Evolutionary conservation across 2,113 vertebrate genomes (phyloP).

Genomic region (Caranx melampygus): DNA sequence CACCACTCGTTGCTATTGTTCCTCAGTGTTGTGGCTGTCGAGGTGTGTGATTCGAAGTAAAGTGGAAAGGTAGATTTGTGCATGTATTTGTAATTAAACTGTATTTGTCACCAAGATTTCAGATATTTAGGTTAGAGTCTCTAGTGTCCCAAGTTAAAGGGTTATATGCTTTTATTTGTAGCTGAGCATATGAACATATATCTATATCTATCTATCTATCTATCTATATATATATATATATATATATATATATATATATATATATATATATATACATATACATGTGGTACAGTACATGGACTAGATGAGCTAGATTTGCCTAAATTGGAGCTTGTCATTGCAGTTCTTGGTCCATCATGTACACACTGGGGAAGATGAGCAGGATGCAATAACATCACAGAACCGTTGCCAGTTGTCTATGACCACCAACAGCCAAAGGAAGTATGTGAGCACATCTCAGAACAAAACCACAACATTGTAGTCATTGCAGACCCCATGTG

Average conservation of each 20-base stretch:
- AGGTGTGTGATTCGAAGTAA: conserved; percentile 21
- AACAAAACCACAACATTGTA: conserved; percentile 50
- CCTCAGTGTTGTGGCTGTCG: conserved; percentile 25
- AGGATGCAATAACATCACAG: conserved; percentile 36
- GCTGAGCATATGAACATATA: not conserved
- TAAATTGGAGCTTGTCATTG: not conserved
- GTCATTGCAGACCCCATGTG: conserved; percentile 63
- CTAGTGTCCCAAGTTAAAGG: not conserved
- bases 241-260: not conserved
- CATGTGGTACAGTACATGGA: not conserved
- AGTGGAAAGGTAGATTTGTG: conserved; percentile 18
- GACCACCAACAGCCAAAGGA: conserved; percentile 60
- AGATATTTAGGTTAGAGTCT: not conserved
- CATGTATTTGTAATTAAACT: conserved; percentile 5
- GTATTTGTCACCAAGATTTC: conserved; percentile 16
- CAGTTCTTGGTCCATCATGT: not conserved
- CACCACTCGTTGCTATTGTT: conserved; percentile 47
- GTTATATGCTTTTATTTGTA: conserved; percentile 1
- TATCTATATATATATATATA: not conserved
- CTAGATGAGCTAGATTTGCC: not conserved
- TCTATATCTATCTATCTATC: too few relatives aligned
- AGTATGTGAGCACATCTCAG: conserved; percentile 50
- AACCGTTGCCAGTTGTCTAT: conserved; percentile 25
- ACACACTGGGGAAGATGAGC: not conserved
- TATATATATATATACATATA: not conserved